Base-by-base conservation (phyloP, 2,888 invertebrate species). In the Mesochorus sp. region DNA sequence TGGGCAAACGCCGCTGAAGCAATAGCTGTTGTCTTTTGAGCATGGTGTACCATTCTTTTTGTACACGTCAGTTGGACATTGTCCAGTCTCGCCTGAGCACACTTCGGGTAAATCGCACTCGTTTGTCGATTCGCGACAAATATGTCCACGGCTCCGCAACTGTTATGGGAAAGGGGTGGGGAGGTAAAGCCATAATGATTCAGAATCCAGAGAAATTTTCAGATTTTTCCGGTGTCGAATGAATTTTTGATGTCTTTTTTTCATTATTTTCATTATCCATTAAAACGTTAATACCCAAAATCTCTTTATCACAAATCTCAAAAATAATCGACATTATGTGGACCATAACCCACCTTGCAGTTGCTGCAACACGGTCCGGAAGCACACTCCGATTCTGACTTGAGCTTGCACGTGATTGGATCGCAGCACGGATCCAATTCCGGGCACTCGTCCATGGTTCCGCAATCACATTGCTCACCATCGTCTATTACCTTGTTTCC, bases 401-500 rank as follows among this genome's bases (percentile, higher is more conserved):
- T 96, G 83, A 99, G 94, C 81, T 98, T 96, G 92, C 99, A 99
- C 61, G 99, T 99, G 91, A 97, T 96, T 57, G 98, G 97, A 91
- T 99, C 99, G 92, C 99, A 99, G 92, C 99, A 99, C 0, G 97
- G 97, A 92, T 99, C 99, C 81, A 93, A 92, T 85, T 94, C 93
- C 80, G 95, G 94, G 92, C 98, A 99, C 88, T 98, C 97, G 81
- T 97, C 95, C 85, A 96, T 95, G 71, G 96, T 95, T 55, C 99
- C 99, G 91, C 99, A 99, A 92, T 99, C 99, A 90, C 99, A 99
- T 91, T 99, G 97, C 92, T 99, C 99, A 55, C 97, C 98, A 84
- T 96, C 96, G 88, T 99, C 99, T 66, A 99, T 94, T 72, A 97
- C 93, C 80, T 96, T 96, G 92, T 99, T 99, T 83, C 99, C 99